Conservation (phyloP, 2,113 vertebrate genomes). For the Misgurnus anguillicaudatus region DNA sequence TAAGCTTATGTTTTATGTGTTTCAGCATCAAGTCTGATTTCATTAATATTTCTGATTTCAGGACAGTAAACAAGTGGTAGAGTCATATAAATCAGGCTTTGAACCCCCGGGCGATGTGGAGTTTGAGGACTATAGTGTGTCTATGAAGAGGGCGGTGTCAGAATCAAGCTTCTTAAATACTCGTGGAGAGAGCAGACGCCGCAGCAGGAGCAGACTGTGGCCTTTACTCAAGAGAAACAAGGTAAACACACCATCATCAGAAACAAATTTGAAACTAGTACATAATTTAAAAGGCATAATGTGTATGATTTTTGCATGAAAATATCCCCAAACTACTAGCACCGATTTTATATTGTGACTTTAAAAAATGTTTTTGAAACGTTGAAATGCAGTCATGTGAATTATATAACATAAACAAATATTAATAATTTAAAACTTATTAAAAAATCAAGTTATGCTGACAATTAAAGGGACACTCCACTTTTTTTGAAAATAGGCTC, state of each 20-base stretch:
- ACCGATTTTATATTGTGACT: no score
- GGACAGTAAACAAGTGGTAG: constrained; percentile 90
- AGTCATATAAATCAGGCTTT: constrained; percentile 92
- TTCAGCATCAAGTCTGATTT: neutral
- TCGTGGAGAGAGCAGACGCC: constrained; percentile 78
- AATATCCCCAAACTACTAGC: no score
- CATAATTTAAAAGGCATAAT: no score
- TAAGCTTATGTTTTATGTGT: constrained; percentile 7
- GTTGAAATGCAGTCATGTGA: no score
- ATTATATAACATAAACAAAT: no score
- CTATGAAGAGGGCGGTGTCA: constrained; percentile 87
- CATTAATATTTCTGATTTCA: constrained; percentile 56
- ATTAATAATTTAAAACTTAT: no score
- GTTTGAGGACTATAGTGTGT: constrained; percentile 90
- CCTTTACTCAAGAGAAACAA: constrained; percentile 97
- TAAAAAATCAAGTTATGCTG: no score
- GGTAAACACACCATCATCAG: constrained; percentile 67
- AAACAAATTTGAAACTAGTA: neutral
- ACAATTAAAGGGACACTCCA: no score
- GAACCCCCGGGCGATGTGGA: constrained; percentile 92
- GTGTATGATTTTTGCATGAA: no score
- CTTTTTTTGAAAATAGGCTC: no score
- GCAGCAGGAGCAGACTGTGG: constrained; percentile 90
- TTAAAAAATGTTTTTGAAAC: no score
- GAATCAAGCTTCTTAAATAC: constrained; percentile 91